phyloP scores from a whole-genome alignment of 2,113 vertebrate genomes.

The Heloderma charlesbogerti region DNA sequence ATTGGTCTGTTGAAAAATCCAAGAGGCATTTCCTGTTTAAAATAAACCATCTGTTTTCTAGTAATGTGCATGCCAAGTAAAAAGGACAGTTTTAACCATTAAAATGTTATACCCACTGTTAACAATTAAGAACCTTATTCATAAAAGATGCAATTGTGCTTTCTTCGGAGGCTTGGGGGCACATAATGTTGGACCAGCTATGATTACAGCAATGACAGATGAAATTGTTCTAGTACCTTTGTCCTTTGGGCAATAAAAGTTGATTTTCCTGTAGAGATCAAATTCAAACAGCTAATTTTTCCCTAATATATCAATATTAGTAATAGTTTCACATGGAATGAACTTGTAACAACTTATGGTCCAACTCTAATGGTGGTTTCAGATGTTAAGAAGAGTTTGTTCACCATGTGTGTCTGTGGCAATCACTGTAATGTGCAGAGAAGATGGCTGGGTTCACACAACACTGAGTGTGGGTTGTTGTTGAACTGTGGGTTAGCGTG shows the following conservation, averaged over 20 bases:
- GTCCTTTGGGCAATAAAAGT: not conserved
- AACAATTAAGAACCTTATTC: not conserved
- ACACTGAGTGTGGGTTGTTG: too few species aligned
- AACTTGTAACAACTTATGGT: not conserved
- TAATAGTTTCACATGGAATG: not conserved
- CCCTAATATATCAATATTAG: not conserved
- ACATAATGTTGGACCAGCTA: not conserved
- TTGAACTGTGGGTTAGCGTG: too few species aligned
- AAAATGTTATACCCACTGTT: not conserved
- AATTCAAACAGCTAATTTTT: not conserved
- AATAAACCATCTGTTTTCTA: not conserved
- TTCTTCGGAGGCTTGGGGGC: not conserved
- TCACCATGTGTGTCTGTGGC: too few species aligned
- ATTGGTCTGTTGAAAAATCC: not conserved
- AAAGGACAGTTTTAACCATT: not conserved
- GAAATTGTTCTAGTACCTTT: not conserved
- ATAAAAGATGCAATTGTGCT: not conserved
- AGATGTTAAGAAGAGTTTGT: not conserved
- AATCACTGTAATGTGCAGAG: too few species aligned
- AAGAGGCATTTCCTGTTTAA: not conserved
- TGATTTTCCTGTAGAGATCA: not conserved
- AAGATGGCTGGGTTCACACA: too few species aligned
- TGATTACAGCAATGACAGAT: not conserved
- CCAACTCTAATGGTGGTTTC: not conserved
- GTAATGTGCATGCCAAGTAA: not conserved